phyloP scores from a whole-genome alignment of 2,113 vertebrate genomes.

The Ptyas mucosa region DNA sequence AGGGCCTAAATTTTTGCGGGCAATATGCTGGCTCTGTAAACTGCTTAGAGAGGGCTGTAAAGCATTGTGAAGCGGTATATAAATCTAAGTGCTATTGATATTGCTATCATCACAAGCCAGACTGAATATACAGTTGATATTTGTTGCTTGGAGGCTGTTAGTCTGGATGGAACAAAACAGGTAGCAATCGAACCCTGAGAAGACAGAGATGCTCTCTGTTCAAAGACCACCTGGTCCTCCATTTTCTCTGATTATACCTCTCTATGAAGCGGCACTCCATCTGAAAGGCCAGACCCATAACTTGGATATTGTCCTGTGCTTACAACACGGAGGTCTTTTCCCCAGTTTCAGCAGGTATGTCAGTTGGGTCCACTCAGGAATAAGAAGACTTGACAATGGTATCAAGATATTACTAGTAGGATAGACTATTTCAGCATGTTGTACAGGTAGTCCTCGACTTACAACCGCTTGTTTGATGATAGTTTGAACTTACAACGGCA shows the following conservation, averaged over 20 bases:
- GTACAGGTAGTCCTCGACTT: no score
- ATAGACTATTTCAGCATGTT: neutral
- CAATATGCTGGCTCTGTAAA: neutral
- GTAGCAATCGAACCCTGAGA: neutral
- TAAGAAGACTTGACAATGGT: neutral
- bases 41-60: no score
- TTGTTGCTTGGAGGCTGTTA: neutral
- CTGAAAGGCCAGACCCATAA: neutral
- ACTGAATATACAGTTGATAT: neutral
- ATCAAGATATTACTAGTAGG: neutral
- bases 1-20: neutral
- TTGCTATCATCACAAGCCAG: neutral
- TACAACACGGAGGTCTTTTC: neutral
- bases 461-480: no score
- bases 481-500: no score
- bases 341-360: neutral
- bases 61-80: no score
- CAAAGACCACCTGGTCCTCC: neutral
- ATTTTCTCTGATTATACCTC: neutral
- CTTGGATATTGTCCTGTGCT: neutral
- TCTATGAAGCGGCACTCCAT: neutral
- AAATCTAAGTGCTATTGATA: no score
- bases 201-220: neutral
- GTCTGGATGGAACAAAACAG: neutral
- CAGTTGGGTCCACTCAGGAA: neutral